Evolutionary conservation across 2,888 invertebrate species (phyloP), one percentile per base, ranked within the genome.

Genomic region (Carabus problematicus): DNA sequence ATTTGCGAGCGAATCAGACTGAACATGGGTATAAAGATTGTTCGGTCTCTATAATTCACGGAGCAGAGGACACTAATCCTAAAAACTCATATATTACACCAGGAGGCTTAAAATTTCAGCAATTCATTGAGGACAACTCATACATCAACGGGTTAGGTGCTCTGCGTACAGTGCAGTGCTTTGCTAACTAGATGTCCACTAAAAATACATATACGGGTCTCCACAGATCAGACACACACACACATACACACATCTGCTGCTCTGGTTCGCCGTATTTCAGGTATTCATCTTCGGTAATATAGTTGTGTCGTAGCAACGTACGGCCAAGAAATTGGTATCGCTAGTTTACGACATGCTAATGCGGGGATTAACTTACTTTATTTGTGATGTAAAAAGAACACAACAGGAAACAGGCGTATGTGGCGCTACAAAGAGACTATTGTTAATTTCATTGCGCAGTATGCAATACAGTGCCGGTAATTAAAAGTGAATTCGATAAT

Each of bases 21-120:
- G 18, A 14, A 11, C 45, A 45, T 54, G 45, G 45, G 14, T 45
- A 45, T 45, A 45, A 45, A 54, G 14, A 14, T 3, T 18, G 45
- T 45, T 18, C 18, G 54, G 45, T 45, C n/a, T n/a, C 45, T 45
- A 45, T 54, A 54, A 14, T 18, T 54, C 54, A 54, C 54, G 11
- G 9, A 18, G 18, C 18, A 29, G 3, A 14, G 16, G 79, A 77
- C 78, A 72, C 73, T 78, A 78, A 79, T 78, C 79, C 77, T 71
- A 71, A 68, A 73, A 72, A 72, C 75, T 75, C 74, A 75, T 78
- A 76, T 73, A 72, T 78, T 76, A 78, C 75, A 72, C 72, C 62
- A 64, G 70, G 74, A 72, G 74, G 76, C 75, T 77, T 78, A 77
- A 78, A 77, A 78, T 77, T 77, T 78, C 78, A 76, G 74, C 76